Base-by-base conservation (phyloP, 2,888 invertebrate species). In the Polydrusus cervinus region DNA sequence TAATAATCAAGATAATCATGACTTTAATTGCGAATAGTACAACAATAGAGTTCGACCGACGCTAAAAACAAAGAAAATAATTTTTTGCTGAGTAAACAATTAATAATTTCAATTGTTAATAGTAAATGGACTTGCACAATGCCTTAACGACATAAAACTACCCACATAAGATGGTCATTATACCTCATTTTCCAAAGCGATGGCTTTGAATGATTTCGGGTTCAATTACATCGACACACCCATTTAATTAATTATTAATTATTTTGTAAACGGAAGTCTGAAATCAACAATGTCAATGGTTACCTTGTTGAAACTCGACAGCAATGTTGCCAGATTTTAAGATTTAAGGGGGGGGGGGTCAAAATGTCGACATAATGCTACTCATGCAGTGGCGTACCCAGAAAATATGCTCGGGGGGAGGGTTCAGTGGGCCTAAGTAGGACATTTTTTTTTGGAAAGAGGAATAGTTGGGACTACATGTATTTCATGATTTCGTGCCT, bases 191-290 rank as follows among this genome's bases (percentile, higher is more conserved):
- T 43, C 61, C 43, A 43, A 30, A 10, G 34, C 64, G 45, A 64
- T 64, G 30, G 25, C 25, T 49, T 14, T 25, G 16, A 47, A 49
- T 64, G 64, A 64, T 64, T 64, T 64, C 49, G 64, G 64, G 64
- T 64, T 64, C 64, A 64, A 64, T 64, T 64, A 64, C 64, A 64
- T 25, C 16, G 47, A 25, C 64, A 30, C 64, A 49, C 64, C 64
- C 34, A 47, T 25, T 34, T 34, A 64, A 64, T 64, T 64, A 64
- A 64, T 67, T 55, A 55, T 16, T 53, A 53, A 53, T 67, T 67
- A 34, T 67, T 66, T 66, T 53, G 66, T 51, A 67, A 67, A 40
- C 67, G 67, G 67, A 67, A 53, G 67, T 64, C 16, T 34, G 49
- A 47, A 64, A 64, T 64, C 64, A 49, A 1, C 11, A 13, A 49